Base-by-base conservation (phyloP, 2,888 invertebrate species). In the Drosophila eohydei region DNA sequence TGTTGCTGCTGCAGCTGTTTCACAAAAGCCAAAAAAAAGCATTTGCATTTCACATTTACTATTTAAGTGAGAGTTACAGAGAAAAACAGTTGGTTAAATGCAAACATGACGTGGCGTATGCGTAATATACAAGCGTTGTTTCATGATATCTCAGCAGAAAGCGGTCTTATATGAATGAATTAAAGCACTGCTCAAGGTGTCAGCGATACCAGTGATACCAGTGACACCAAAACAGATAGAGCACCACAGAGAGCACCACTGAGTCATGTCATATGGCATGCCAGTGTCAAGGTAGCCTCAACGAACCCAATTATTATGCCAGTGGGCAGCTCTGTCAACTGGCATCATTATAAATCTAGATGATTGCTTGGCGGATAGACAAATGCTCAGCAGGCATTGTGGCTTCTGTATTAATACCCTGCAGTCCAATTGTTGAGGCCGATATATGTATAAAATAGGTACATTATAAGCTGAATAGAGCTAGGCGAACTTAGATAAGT, bases 1-100 rank as follows among this genome's bases (percentile, higher is more conserved):
- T 87, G 90, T 68, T 91, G 91, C 6, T 75, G 72, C 57, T 55
- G 76, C 16, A 40, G 80, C 70, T 80, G 83, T 57, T 79, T 81
- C 74, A 74, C 71, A 87, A 87, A 87, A 62, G 83, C 85, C 85
- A 87, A 84, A 68, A 86, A 76, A 86, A 78, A 86, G 74, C 83
- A 88, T 84, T 72, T 76, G 66, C 80, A 67, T 70, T 72, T 80
- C 60, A 75, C 60, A 73, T 74, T 66, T 66, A 52, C 48, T 41
- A 43, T 36, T 44, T 54, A n/a, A 16, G 28, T 38, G 38, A 21
- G 51, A 16, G 32, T 62, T 32, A 65, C 11, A 66, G 52, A 57
- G 59, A 54, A 16, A 16, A 46, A 38, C 40, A 51, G 14, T 50
- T 36, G 48, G 32, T 43, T 67, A 46, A 51, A 71, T 55, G 71